Base-by-base conservation (phyloP, 53 echinoderm and acorn worm species). In the Temnopleurus reevesii region DNA sequence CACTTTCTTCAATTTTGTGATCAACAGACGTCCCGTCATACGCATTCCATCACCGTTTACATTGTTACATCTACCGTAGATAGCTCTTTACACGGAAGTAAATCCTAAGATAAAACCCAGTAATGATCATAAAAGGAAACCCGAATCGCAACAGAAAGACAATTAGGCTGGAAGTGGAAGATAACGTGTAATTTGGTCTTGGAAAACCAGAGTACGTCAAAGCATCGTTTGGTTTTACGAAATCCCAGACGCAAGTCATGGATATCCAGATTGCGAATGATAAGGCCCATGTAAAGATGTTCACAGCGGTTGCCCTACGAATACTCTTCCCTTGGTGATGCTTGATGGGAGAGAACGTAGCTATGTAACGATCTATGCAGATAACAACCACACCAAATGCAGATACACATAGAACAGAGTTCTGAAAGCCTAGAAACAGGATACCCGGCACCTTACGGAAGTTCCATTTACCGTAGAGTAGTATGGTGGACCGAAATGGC, bases 341-440 rank as follows among this genome's bases (percentile, higher is more conserved):
- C 47, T 0, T 19, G 12, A 80, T 45, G 28, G 80, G 80, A 80
- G 46, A 29, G 29, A 80, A 80, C 9, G 51, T 80, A 23, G 80
- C 80, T 3, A 47, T 47, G 24, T 80, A 80, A 1, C 80, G 51
- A 49, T 80, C 80, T 2, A 80, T 4, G 80, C 80, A 46, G 8
- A 80, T 80, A 29, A 49, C 27, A 29, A 80, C 45, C 24, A 80
- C 25, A 10, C 80, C 51, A 13, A 80, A 2, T 28, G 47, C 51
- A 18, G 80, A 80, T 26, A 79, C 79, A 25, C 46, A 19, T 3
- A 80, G 80, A 45, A 80, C 21, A 15, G 80, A 24, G 80, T 80
- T 47, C 47, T 46, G 46, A 12, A 80, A 45, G 23, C 80, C 80
- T 28, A 46, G 10, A 47, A 80, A 80, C 15, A 80, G 25, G 18